These are phyloP conservation scores for Conomelus anceps DNA, from an alignment of 2,888 invertebrate species.

Conservation along the genomic window DNA sequence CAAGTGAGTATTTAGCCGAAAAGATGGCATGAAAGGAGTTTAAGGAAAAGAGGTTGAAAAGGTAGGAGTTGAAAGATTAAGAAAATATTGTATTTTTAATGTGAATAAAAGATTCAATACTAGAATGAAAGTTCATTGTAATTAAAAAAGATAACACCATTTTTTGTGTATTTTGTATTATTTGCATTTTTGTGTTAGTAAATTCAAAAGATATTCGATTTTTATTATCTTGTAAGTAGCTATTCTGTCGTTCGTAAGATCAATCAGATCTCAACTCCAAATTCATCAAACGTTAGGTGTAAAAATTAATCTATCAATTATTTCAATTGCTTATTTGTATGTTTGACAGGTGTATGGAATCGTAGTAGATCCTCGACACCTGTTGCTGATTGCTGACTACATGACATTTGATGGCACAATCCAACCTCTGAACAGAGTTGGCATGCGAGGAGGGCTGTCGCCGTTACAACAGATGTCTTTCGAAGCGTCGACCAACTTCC, in stretches of 20 bases:
- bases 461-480: conserved; percentile 98
- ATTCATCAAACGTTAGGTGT: no score
- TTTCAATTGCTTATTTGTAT: background rate
- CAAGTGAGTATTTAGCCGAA: no score
- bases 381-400: conserved; percentile 89
- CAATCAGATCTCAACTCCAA: no score
- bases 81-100: no score
- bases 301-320: no score
- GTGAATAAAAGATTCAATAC: no score
- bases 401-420: conserved; percentile 94
- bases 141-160: no score
- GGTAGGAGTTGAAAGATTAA: no score
- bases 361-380: conserved; percentile 86
- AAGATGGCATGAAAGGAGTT: no score
- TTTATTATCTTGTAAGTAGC: background rate
- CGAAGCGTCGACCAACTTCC: conserved; percentile 82
- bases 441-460: conserved; percentile 85
- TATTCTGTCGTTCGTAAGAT: background rate
- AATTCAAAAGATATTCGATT: background rate
- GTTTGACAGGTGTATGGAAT: conserved; percentile 76
- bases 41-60: no score
- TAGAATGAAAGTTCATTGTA: no score
- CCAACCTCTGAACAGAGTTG: conserved; percentile 81
- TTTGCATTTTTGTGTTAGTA: background rate
- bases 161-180: no score